These are phyloP conservation scores for Amia ocellicauda DNA, from an alignment of 2,113 vertebrate genomes.

Conservation along the genomic window DNA sequence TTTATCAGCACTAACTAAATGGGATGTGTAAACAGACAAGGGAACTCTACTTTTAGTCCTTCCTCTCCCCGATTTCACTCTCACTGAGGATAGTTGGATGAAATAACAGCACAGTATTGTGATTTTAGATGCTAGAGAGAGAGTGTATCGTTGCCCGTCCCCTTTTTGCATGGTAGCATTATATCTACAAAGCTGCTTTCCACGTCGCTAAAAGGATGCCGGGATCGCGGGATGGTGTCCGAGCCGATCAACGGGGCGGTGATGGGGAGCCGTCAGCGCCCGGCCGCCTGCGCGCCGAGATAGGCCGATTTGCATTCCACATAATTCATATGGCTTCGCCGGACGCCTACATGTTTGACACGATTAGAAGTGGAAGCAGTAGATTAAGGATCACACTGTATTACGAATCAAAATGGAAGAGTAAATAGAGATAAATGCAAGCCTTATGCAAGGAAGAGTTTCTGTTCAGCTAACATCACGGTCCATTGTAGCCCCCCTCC, in stretches of 20 bases:
- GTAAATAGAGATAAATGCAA: constrained; percentile 40
- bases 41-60: too few relatives aligned
- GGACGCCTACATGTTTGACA: constrained; percentile 48
- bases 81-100: too few relatives aligned
- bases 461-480: background rate
- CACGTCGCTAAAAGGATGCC: background rate
- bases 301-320: constrained; percentile 47
- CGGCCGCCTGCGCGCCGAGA: constrained; percentile 51
- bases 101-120: too few relatives aligned
- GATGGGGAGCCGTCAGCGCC: constrained; percentile 44
- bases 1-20: too few relatives aligned
- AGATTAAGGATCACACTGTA: constrained; percentile 46
- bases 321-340: constrained; percentile 50
- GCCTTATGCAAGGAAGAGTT: background rate
- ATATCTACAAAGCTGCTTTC: background rate
- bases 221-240: constrained; percentile 45
- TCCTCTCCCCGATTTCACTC: too few relatives aligned
- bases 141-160: background rate
- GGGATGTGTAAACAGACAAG: too few relatives aligned
- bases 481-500: too few relatives aligned
- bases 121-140: too few relatives aligned
- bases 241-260: constrained; percentile 54
- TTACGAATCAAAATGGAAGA: constrained; percentile 41
- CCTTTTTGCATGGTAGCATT: background rate
- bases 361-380: constrained; percentile 44